A percentile compares a stretch with the other conserved stretches of the same genome.
Evolutionary conservation across 2,113 vertebrate species (phyloP).

Genomic region (Limanda limanda): DNA sequence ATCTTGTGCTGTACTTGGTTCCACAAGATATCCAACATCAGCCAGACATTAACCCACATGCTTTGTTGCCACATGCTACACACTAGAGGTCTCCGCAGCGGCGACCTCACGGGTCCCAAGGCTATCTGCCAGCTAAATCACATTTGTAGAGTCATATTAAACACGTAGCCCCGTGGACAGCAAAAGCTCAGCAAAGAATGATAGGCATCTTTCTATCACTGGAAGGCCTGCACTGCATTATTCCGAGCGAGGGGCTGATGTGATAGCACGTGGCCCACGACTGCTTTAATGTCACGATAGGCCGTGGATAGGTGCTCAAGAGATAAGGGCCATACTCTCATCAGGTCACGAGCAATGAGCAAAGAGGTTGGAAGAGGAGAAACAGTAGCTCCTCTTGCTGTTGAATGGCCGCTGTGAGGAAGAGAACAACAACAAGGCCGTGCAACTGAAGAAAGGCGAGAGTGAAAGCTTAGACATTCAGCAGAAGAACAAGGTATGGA

Average conservation of each 20-base stretch:
- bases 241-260: slow-evolving; percentile 37
- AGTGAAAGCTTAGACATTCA: background rate
- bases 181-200: slow-evolving; percentile 52
- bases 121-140: slow-evolving; percentile 71
- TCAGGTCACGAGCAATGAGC: slow-evolving; percentile 39
- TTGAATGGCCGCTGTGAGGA: background rate
- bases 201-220: slow-evolving; percentile 58
- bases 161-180: slow-evolving; percentile 58
- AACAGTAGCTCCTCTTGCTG: background rate
- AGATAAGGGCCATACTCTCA: slow-evolving; percentile 63
- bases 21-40: slow-evolving; percentile 26
- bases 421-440: background rate
- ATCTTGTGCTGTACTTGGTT: background rate
- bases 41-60: slow-evolving; percentile 59
- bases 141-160: slow-evolving; percentile 71
- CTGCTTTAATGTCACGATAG: slow-evolving; percentile 43
- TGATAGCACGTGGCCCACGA: slow-evolving; percentile 39
- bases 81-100: slow-evolving; percentile 35
- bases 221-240: slow-evolving; percentile 46
- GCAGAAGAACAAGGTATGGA: slow-evolving; percentile 5
- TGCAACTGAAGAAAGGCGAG: background rate
- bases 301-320: slow-evolving; percentile 25
- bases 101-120: slow-evolving; percentile 51
- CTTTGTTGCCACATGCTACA: slow-evolving; percentile 27
- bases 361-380: background rate